phyloP scores from a whole-genome alignment of 1,140 invertebrate genomes.

The Drosophila mauritiana region DNA sequence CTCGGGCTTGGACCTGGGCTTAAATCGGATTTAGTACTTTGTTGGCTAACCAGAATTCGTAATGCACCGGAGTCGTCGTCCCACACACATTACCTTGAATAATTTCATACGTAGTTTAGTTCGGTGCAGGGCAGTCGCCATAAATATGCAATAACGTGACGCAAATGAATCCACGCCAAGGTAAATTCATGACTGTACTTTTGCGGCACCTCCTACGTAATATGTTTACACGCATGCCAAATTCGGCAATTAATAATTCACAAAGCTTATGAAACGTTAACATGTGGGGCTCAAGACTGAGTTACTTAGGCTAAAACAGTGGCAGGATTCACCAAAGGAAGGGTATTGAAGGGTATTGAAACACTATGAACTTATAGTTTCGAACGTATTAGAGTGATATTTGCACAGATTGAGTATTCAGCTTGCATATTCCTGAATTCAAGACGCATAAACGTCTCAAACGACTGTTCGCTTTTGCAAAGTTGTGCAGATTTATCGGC shows the following conservation, averaged over 20 bases:
- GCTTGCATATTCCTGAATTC: neutral
- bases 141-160: constrained; percentile 67
- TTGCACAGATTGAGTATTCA: too few relatives aligned
- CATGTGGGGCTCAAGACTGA: neutral
- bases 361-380: too few relatives aligned
- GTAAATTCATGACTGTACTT: constrained; percentile 34
- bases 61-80: constrained; percentile 35
- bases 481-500: constrained; percentile 56
- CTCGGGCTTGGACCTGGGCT: constrained; percentile 24
- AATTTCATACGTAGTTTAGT: constrained; percentile 51
- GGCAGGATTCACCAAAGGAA: too few relatives aligned
- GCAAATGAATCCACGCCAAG: constrained; percentile 36
- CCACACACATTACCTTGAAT: constrained; percentile 61
- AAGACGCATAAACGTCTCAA: constrained; percentile 2
- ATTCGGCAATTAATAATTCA: neutral
- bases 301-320: neutral
- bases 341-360: too few relatives aligned
- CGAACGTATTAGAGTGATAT: too few relatives aligned
- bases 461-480: neutral
- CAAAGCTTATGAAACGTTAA: neutral
- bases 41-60: constrained; percentile 55
- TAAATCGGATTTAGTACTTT: constrained; percentile 79
- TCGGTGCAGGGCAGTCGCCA: constrained; percentile 26
- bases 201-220: neutral
- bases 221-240: neutral